Conservation (phyloP, 2,888 invertebrate genomes). For the Troides aeacus region DNA sequence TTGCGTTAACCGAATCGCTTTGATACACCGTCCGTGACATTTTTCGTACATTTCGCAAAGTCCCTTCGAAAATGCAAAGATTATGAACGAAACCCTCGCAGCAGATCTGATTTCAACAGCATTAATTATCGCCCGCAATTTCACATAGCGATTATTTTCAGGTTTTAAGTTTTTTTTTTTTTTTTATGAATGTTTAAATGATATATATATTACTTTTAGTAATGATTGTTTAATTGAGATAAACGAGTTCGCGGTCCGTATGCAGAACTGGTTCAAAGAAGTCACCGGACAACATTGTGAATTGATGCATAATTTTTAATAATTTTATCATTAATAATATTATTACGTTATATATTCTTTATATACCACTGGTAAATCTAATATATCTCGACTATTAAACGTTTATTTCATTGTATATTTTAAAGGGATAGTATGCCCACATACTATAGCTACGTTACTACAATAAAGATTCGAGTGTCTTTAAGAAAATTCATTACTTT, state of each 20-base stretch:
- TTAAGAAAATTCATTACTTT: no score
- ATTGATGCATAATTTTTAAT: neutral
- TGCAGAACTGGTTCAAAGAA: neutral
- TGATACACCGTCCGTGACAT: slow-evolving; percentile 68
- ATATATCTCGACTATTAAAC: no score
- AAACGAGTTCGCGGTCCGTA: neutral
- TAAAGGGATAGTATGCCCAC: no score
- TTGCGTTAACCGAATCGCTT: slow-evolving; percentile 50
- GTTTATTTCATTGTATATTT: no score
- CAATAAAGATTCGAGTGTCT: no score
- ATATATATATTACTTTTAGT: neutral
- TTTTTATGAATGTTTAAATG: slow-evolving; percentile 5
- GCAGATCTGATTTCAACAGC: slow-evolving; percentile 62
- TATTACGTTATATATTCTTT: no score
- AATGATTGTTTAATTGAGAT: neutral
- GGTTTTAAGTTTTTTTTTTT: slow-evolving; percentile 20
- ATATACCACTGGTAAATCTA: no score
- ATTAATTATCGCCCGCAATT: slow-evolving; percentile 44
- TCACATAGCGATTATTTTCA: slow-evolving; percentile 20
- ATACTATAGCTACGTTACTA: no score
- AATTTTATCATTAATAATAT: no score
- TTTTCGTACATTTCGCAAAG: slow-evolving; percentile 56
- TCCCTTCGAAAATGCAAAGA: slow-evolving; percentile 55
- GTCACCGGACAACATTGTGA: neutral
- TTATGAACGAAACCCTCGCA: slow-evolving; percentile 46